These are phyloP conservation scores for Egretta garzetta DNA, from an alignment of 2,113 vertebrate species.

Conservation along the genomic window DNA sequence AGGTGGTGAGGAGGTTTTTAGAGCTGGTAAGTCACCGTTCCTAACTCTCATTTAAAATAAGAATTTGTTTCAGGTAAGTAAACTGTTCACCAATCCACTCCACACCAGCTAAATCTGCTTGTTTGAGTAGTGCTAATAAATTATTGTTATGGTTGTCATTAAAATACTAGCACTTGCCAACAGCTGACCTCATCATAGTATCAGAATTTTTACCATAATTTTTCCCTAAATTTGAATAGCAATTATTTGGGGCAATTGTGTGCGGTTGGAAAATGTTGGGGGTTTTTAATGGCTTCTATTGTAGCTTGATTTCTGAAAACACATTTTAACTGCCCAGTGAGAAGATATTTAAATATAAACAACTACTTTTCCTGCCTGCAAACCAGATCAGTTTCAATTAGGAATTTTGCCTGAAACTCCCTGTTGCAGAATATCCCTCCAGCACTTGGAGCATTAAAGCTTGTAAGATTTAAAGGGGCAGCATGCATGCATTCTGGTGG, in stretches of 20 bases:
- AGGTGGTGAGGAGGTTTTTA: constrained; percentile 90
- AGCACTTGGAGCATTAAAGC: not conserved
- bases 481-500: not conserved
- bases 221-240: constrained; percentile 39
- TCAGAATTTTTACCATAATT: not conserved
- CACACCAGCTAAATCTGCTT: not conserved
- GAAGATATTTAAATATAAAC: constrained; percentile 12
- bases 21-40: constrained; percentile 85
- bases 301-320: constrained; percentile 29
- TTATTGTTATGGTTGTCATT: constrained; percentile 14
- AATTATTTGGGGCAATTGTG: constrained; percentile 30
- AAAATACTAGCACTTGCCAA: not conserved
- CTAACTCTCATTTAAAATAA: not conserved
- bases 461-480: constrained; percentile 18
- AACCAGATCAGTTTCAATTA: constrained; percentile 33
- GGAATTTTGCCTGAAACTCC: constrained; percentile 27
- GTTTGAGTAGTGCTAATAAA: not conserved
- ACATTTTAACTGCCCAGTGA: not conserved
- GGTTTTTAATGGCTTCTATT: constrained; percentile 15
- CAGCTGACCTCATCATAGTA: not conserved
- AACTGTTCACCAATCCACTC: not conserved
- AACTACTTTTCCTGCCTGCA: constrained; percentile 24
- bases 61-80: not conserved
- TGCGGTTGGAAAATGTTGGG: constrained; percentile 20
- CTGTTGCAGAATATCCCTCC: not conserved